Base-by-base conservation (phyloP, 23 tunicate genomes). In the Styela plicata region DNA sequence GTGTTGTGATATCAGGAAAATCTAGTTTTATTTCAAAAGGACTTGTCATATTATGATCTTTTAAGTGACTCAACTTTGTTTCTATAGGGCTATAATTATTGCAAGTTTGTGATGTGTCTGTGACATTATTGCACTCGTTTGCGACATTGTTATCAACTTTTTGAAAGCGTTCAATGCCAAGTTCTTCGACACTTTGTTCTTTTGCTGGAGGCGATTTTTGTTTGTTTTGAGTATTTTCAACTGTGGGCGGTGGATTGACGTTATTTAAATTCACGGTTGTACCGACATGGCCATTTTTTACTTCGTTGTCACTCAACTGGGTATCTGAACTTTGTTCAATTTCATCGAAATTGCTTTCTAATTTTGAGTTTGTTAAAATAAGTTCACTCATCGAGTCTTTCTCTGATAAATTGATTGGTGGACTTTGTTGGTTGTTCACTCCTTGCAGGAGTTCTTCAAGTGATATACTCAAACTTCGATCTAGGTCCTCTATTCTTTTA, bases 401-500 rank as follows among this genome's bases (percentile, higher is more conserved):
- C 13, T 44, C 13, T 5, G 57, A 5, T 13, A 44, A 13, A 44
- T 44, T 44, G 13, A 44, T 36, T 26, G 77, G 77, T 17, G 77
- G 77, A 71, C 77, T 76, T 29, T 76, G 21, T 2, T 53, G 52
- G 36, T 44, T 57, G 25, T 76, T 76, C 22, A 76, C 37, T 33
- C 66, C 66, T 76, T 76, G 66, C 65, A 76, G 27, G 26, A 76
- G 31, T 44, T 76, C 81, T 29, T 76, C 81, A 24, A 76, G 27
- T 7, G 81, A 76, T 13, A 76, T 53, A 53, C 81, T 76, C 81
- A 76, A 44, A 44, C 31, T 76, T 44, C 81, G 20, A 26, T 76
- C 81, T 18, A 71, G 34, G 7, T 32, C 37, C 29, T 27, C 77
- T 3, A 71, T 28, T 22, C 35, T 31, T 30, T 71, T 71, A 5